Conservation (phyloP, 2,113 vertebrate species). For the Siniperca chuatsi region DNA sequence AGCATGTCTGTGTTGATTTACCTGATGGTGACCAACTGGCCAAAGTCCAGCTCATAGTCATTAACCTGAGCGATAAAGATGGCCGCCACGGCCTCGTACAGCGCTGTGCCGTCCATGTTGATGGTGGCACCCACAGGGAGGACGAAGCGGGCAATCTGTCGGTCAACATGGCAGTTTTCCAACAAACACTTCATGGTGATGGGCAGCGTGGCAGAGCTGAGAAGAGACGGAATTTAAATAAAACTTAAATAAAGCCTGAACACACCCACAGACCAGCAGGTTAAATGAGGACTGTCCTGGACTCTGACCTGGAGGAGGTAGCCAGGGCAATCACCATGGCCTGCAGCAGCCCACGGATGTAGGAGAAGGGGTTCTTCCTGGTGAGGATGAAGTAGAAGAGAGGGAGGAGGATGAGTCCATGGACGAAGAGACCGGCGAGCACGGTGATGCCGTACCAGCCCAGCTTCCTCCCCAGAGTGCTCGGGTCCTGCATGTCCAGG, state of each 20-base stretch:
- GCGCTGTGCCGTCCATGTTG: constrained; percentile 92
- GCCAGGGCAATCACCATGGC: constrained; percentile 92
- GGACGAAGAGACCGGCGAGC: constrained; percentile 86
- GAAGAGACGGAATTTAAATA: background rate
- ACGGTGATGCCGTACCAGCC: constrained; percentile 91
- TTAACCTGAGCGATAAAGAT: constrained; percentile 94
- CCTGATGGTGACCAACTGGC: constrained; percentile 92
- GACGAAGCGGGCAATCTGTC: constrained; percentile 90
- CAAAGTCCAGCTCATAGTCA: constrained; percentile 90
- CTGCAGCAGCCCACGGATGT: constrained; percentile 89
- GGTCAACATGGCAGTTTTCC: constrained; percentile 90
- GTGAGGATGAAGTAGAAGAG: constrained; percentile 88
- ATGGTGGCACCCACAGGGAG: constrained; percentile 91
- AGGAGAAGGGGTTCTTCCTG: constrained; percentile 88
- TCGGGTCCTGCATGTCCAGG: constrained; percentile 91
- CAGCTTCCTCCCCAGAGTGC: constrained; percentile 85
- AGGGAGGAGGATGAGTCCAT: constrained; percentile 86
- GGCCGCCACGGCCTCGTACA: constrained; percentile 91
- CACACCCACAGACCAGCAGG: background rate
- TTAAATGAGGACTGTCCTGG: background rate
- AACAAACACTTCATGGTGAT: constrained; percentile 93
- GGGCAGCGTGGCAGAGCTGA: constrained; percentile 91
- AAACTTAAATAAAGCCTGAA: background rate
- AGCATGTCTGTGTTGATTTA: constrained; percentile 46
- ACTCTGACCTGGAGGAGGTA: constrained; percentile 89